Evolutionary conservation across 2,113 vertebrate genomes (phyloP).

Genomic region (Donacobius atricapilla): DNA sequence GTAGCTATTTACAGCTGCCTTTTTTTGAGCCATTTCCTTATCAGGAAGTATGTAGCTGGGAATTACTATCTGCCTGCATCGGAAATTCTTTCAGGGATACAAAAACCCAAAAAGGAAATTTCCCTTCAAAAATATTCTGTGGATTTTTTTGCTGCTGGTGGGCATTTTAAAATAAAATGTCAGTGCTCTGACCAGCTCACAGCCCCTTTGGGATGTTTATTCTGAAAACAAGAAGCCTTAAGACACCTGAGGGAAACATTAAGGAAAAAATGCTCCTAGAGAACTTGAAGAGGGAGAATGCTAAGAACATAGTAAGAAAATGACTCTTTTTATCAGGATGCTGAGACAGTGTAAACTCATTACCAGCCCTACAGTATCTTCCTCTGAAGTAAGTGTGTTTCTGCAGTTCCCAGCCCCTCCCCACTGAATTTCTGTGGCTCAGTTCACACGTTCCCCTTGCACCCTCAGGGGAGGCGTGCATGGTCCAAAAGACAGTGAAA

Average conservation of each 20-base stretch:
- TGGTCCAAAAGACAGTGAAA: neutral
- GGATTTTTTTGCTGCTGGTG: constrained; percentile 18
- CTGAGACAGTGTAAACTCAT: neutral
- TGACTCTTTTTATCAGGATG: neutral
- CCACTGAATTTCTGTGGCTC: fast-evolving
- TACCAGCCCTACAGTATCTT: neutral
- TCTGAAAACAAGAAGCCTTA: constrained; percentile 20
- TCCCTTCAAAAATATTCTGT: constrained; percentile 68
- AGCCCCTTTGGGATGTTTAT: neutral
- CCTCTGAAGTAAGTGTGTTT: neutral
- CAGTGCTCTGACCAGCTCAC: constrained; percentile 8
- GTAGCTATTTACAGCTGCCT: constrained; percentile 76
- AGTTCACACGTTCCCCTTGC: neutral
- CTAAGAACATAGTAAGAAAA: neutral
- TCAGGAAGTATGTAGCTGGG: constrained; percentile 76
- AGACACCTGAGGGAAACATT: constrained; percentile 14
- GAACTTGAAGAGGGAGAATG: neutral
- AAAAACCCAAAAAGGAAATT: constrained; percentile 81
- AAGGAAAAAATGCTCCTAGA: neutral
- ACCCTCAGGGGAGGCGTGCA: neutral
- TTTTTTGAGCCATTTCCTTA: constrained; percentile 78
- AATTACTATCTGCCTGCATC: constrained; percentile 76
- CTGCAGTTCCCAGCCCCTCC: neutral
- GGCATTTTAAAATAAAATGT: constrained; percentile 41
- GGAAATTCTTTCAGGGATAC: constrained; percentile 79